phyloP scores from a whole-genome alignment of 2,888 invertebrate species.

The Amiota communis region DNA sequence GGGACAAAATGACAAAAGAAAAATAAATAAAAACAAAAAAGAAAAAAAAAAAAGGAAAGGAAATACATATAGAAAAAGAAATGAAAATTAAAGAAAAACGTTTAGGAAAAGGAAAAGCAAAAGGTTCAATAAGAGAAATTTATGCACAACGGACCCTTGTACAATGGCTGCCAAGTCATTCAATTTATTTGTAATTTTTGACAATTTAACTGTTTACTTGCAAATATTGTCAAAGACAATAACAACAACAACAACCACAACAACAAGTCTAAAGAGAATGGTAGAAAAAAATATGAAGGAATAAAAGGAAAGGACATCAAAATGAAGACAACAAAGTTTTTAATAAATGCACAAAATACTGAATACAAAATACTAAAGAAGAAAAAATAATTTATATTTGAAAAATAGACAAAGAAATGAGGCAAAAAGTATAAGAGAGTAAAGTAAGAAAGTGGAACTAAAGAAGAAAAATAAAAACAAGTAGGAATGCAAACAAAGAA shows the following conservation, averaged over 20 bases:
- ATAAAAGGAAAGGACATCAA: neutral
- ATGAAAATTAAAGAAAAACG: slow-evolving; percentile 1
- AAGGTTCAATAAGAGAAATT: neutral
- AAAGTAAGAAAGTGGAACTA: too few species aligned
- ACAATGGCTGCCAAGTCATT: slow-evolving; percentile 39
- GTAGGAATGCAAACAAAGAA: neutral
- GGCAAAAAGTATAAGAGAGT: too few species aligned
- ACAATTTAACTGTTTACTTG: slow-evolving; percentile 58
- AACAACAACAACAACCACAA: slow-evolving; percentile 1
- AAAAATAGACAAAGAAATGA: too few species aligned
- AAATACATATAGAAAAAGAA: neutral
- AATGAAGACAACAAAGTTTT: slow-evolving; percentile 14
- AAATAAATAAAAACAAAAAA: slow-evolving; percentile 36
- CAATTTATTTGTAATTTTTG: slow-evolving; percentile 66
- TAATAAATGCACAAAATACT: slow-evolving; percentile 12
- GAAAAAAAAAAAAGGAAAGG: slow-evolving; percentile 11
- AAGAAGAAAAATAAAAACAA: too few species aligned
- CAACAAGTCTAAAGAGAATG: neutral
- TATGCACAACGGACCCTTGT: neutral
- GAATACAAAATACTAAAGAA: neutral
- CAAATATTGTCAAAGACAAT: slow-evolving; percentile 23
- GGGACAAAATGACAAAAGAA: neutral
- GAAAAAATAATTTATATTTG: neutral
- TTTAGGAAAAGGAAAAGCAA: neutral
- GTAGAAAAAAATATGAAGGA: neutral